These are phyloP conservation scores for Epirrhoe tristata DNA, from an alignment of 2,888 invertebrate genomes.

Conservation along the genomic window DNA sequence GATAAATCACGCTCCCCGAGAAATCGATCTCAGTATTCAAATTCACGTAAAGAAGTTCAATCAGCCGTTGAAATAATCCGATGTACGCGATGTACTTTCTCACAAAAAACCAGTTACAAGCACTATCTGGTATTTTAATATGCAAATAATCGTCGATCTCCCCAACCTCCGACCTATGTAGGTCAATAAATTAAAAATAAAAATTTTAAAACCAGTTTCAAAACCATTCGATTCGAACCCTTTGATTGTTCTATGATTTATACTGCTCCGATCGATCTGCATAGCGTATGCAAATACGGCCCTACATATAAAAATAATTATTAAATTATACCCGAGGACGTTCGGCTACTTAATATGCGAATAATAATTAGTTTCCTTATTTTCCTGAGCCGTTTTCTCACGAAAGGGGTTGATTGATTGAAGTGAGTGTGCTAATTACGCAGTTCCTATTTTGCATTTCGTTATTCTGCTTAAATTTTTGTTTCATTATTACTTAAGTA, in stretches of 20 bases:
- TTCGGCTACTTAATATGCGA: constrained; percentile 78
- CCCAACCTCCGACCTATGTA: constrained; percentile 60
- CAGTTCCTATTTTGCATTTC: constrained; percentile 38
- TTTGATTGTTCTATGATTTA: constrained; percentile 84
- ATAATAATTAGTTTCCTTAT: constrained; percentile 81
- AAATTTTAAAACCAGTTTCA: constrained; percentile 69
- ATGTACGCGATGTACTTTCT: constrained; percentile 61
- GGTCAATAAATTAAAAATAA: constrained; percentile 79
- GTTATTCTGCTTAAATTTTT: constrained; percentile 33
- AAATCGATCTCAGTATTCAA: constrained; percentile 40
- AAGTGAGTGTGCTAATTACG: constrained; percentile 51
- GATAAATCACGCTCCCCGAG: constrained; percentile 35
- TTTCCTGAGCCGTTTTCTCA: constrained; percentile 75
- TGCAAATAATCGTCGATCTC: constrained; percentile 76
- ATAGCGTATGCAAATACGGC: constrained; percentile 69
- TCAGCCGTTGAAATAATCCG: constrained; percentile 66
- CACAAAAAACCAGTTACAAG: constrained; percentile 65
- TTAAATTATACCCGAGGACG: constrained; percentile 61
- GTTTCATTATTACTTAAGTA: constrained; percentile 7
- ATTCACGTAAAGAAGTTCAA: constrained; percentile 52
- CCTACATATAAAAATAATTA: constrained; percentile 65
- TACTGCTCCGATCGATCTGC: constrained; percentile 70
- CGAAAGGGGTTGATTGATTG: constrained; percentile 77
- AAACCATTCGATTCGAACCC: constrained; percentile 53
- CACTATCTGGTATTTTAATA: constrained; percentile 64